phyloP scores from a whole-genome alignment of 1,140 invertebrate species.

The Leptinotarsa lineolata region DNA sequence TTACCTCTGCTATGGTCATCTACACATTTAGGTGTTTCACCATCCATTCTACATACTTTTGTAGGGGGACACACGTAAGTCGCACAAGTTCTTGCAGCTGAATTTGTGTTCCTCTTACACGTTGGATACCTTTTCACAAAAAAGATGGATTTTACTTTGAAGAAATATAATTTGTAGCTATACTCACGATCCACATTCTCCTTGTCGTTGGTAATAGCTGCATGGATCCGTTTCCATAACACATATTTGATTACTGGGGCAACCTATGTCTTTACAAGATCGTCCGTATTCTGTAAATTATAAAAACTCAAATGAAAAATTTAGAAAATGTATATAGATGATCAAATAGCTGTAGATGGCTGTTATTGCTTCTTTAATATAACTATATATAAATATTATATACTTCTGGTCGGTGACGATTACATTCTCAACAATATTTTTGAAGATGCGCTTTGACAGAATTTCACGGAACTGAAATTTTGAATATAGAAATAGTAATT shows the following conservation, averaged over 20 bases:
- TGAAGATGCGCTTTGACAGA: too few species aligned
- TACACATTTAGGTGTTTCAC: conserved; percentile 49
- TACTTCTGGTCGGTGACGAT: too few species aligned
- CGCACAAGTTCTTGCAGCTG: conserved; percentile 37
- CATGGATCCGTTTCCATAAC: conserved; percentile 75
- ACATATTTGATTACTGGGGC: conserved; percentile 70
- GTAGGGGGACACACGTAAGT: conserved; percentile 51
- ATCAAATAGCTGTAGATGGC: too few species aligned
- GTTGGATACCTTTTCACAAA: conserved; percentile 49
- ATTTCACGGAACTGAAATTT: too few species aligned
- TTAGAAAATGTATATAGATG: too few species aligned
- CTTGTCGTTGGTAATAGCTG: conserved; percentile 57
- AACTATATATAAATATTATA: too few species aligned
- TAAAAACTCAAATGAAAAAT: not conserved
- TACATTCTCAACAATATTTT: too few species aligned
- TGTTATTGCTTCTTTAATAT: too few species aligned
- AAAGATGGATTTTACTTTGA: not conserved
- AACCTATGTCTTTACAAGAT: conserved; percentile 75
- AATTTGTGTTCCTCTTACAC: conserved; percentile 41
- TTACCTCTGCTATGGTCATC: conserved; percentile 45
- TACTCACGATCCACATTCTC: conserved; percentile 54
- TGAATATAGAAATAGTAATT: too few species aligned
- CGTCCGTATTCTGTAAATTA: conserved; percentile 71
- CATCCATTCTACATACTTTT: conserved; percentile 50
- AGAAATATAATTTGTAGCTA: not conserved